Conservation (phyloP, 2,113 vertebrate species). For the Thamnaconus septentrionalis region DNA sequence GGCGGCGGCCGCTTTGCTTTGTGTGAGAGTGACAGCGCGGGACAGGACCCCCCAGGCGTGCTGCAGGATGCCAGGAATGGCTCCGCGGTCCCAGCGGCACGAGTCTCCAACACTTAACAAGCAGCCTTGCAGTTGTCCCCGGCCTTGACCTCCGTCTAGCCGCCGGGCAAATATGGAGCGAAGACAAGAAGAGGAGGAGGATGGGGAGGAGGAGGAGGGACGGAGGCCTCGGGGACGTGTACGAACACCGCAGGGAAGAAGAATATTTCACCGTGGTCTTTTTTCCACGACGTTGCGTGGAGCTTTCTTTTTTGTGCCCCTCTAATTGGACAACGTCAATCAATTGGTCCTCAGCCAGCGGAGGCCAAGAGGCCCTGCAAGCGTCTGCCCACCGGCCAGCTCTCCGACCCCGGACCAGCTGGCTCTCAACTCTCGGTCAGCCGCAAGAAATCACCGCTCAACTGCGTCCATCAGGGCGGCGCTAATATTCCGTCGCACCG, state of each 20-base stretch:
- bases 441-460: slow-evolving; percentile 80
- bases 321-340: slow-evolving; percentile 77
- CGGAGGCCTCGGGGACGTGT: slow-evolving; percentile 48
- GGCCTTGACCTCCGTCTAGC: slow-evolving; percentile 70
- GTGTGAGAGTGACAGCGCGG: slow-evolving; percentile 53
- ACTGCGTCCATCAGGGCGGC: slow-evolving; percentile 80
- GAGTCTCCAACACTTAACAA: slow-evolving; percentile 78
- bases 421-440: slow-evolving; percentile 72
- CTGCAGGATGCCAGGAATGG: slow-evolving; percentile 71
- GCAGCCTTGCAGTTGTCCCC: slow-evolving; percentile 73
- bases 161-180: slow-evolving; percentile 55
- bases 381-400: slow-evolving; percentile 65
- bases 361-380: slow-evolving; percentile 63
- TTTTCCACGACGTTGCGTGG: slow-evolving; percentile 54
- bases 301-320: slow-evolving; percentile 73
- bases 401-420: slow-evolving; percentile 75
- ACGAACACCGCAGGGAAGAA: slow-evolving; percentile 58
- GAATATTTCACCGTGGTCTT: too few relatives aligned
- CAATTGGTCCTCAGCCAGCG: slow-evolving; percentile 73
- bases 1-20: slow-evolving; percentile 26
- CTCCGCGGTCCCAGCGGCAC: slow-evolving; percentile 72
- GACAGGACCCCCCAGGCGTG: slow-evolving; percentile 60
- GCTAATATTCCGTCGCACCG: slow-evolving; percentile 76
- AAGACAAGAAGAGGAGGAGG: too few relatives aligned
- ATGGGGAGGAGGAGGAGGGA: too few relatives aligned